These are phyloP conservation scores for Tortrix viridana DNA, from an alignment of 2,888 invertebrate genomes.

Conservation along the genomic window DNA sequence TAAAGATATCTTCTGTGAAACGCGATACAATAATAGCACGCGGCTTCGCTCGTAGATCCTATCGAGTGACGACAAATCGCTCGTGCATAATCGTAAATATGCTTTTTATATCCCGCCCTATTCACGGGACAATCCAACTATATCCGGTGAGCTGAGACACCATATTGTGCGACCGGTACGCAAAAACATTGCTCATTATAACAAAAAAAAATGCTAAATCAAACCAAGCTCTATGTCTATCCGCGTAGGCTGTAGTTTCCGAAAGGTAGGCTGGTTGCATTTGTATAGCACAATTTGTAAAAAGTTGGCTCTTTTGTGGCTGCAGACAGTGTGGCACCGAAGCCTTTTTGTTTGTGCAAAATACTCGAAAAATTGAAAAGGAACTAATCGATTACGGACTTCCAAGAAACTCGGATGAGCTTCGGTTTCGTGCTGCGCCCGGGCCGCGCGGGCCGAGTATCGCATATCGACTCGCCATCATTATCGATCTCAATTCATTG, in stretches of 20 bases:
- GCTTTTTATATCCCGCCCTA: conserved; percentile 67
- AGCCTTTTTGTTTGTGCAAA: conserved; percentile 72
- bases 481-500: conserved; percentile 32
- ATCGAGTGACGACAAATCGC: conserved; percentile 81
- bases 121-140: conserved; percentile 67
- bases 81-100: conserved; percentile 81
- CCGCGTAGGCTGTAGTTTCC: conserved; percentile 54
- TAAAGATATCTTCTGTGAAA: conserved; percentile 59
- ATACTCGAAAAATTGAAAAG: conserved; percentile 62
- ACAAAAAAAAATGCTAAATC: conserved; percentile 48
- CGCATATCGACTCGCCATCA: conserved; percentile 27
- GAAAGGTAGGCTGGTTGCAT: conserved; percentile 59
- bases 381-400: conserved; percentile 58
- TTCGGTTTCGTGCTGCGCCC: conserved; percentile 27
- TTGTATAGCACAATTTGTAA: conserved; percentile 73
- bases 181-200: conserved; percentile 72
- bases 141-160: conserved; percentile 71
- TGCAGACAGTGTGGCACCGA: conserved; percentile 81
- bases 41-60: conserved; percentile 62
- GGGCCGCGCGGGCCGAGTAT: conserved; percentile 5
- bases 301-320: conserved; percentile 74
- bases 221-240: conserved; percentile 51
- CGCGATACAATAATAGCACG: conserved; percentile 73
- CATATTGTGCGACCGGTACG: conserved; percentile 72
- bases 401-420: conserved; percentile 67